A percentile compares a stretch with the other conserved stretches of the same genome.
Evolutionary conservation across 1,140 invertebrate species (phyloP).

Genomic region (Micrasema minimum): DNA sequence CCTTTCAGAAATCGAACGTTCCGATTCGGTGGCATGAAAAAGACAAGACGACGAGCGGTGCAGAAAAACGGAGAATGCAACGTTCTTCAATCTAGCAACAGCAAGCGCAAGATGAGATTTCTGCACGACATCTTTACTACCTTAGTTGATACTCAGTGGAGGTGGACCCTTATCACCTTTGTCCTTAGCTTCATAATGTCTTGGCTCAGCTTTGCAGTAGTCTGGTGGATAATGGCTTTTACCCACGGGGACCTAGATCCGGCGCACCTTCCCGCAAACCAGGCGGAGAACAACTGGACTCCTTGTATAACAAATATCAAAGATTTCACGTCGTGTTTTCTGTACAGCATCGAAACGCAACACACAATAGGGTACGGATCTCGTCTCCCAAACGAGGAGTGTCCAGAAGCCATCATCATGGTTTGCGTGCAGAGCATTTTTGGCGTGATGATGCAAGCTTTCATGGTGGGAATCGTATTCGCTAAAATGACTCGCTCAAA

Average conservation of each 20-base stretch:
- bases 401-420: slow-evolving; percentile 74
- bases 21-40: slow-evolving; percentile 8
- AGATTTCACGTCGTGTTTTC: slow-evolving; percentile 70
- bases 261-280: slow-evolving; percentile 54
- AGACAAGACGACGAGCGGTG: slow-evolving; percentile 62
- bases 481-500: slow-evolving; percentile 95
- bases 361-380: slow-evolving; percentile 72
- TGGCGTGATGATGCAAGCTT: slow-evolving; percentile 71
- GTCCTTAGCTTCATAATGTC: slow-evolving; percentile 72
- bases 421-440: slow-evolving; percentile 78
- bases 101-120: slow-evolving; percentile 62
- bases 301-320: slow-evolving; percentile 70
- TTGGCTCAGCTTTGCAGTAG: slow-evolving; percentile 73
- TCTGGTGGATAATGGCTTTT: slow-evolving; percentile 74
- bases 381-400: slow-evolving; percentile 71
- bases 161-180: slow-evolving; percentile 75
- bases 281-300: slow-evolving; percentile 54
- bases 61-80: slow-evolving; percentile 76
- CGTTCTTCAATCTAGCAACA: slow-evolving; percentile 69
- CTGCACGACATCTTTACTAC: slow-evolving; percentile 67
- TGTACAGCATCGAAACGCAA: slow-evolving; percentile 75
- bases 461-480: slow-evolving; percentile 86
- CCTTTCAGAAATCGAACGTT: slow-evolving; percentile 19
- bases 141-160: slow-evolving; percentile 71
- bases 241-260: slow-evolving; percentile 72